phyloP scores from a whole-genome alignment of 1,140 invertebrate species.

The Bombus pascuorum region DNA sequence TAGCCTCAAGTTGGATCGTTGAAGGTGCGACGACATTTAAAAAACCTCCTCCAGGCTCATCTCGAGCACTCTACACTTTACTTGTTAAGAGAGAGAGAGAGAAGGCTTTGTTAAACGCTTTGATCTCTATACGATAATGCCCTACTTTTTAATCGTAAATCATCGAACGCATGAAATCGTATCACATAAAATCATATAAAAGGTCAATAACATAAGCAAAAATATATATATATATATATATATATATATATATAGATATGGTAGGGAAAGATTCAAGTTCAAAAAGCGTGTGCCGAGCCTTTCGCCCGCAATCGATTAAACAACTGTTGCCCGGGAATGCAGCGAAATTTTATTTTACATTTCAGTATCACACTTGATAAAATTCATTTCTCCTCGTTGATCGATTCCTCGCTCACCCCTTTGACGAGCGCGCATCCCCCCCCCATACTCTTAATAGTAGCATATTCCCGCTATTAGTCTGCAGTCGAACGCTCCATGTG shows the following conservation, averaged over 20 bases:
- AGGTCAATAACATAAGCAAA: no score
- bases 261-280: not conserved
- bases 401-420: conserved; percentile 26
- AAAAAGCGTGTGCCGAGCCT: not conserved
- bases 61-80: no score
- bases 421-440: conserved; percentile 13
- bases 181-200: no score
- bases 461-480: conserved; percentile 36
- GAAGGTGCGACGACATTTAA: not conserved
- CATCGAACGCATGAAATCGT: not conserved
- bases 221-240: no score
- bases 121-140: not conserved
- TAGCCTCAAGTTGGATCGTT: not conserved
- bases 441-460: conserved; percentile 53
- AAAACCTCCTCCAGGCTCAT: not conserved
- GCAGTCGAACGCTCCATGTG: conserved; percentile 1
- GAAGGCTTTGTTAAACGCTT: not conserved
- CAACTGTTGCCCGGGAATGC: not conserved
- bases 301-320: not conserved
- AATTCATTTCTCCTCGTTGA: conserved; percentile 42
- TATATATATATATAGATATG: no score
- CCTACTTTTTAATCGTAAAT: not conserved
- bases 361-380: conserved; percentile 19
- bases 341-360: conserved; percentile 46
- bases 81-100: not conserved